Evolutionary conservation across 2,888 invertebrate genomes (phyloP), one percentile per base, ranked within the genome.

Genomic region (Papilio protenor): DNA sequence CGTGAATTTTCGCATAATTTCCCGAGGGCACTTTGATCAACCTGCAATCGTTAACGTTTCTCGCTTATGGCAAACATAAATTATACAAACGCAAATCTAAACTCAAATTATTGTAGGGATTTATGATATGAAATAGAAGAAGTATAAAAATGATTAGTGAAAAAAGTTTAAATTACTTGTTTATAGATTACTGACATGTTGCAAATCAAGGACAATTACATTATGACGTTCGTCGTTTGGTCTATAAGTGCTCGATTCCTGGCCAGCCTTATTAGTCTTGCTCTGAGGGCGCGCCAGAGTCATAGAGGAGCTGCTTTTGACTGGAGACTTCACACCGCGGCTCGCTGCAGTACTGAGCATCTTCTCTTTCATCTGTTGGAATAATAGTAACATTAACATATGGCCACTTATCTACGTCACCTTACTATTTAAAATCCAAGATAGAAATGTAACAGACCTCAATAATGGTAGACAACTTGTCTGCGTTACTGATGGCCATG

Each of bases 401-500:
- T 52, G 18, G 0, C 52, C 52, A 4, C 16, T 52, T 12, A 18
- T 21, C n/a, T 8, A 23, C 23, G 59, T 59, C 23, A 64, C 2
- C 23, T 33, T 3, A 84, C 80, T 66, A 57, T 55, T 5, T 5
- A 73, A 40, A 14, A 14, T n/a, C 21, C 27, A 55, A 75, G 6
- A 52, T 23, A 21, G 33, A 2, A 10, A 18, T 11, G 4, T 16
- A 23, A 73, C 79, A 27, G 81, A 96, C 96, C 91, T 96, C 96
- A 82, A 96, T 91, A 70, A 96, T 92, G 81, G 95, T 94, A 77
- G 96, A 95, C 2, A 96, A 87, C 81, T 94, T 95, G 81, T 96
- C 96, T 75, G 96, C 95, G 86, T 96, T 96, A 14, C 87, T 93
- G 75, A 96, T 92, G 3, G 96, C 95, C 66, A 96, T 93, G 77